Evolutionary conservation across 2,113 vertebrate species (phyloP).

Genomic region (Sylvilagus bachmani): DNA sequence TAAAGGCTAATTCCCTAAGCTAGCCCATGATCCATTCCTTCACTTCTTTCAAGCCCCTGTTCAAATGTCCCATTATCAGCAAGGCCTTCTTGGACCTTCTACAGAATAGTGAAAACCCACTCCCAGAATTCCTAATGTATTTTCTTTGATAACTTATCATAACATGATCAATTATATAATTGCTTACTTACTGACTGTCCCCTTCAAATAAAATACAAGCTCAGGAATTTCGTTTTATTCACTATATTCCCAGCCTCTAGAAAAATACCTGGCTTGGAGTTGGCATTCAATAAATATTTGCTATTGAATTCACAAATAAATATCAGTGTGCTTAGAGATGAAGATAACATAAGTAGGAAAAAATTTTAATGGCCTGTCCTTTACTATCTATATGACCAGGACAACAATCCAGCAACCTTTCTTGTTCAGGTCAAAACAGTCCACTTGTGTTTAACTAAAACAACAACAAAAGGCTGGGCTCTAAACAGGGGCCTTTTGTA

Average conservation of each 20-base stretch:
- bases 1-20: conserved; percentile 36
- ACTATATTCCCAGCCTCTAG: background rate
- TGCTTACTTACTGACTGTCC: conserved; percentile 20
- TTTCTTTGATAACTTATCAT: conserved; percentile 27
- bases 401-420: conserved; percentile 27
- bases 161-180: background rate
- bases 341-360: conserved; percentile 49
- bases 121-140: background rate
- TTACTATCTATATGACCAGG: conserved; percentile 41
- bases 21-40: background rate
- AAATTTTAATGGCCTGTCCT: background rate
- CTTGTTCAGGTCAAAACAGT: background rate
- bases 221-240: conserved; percentile 1
- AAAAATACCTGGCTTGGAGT: conserved; percentile 12
- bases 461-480: conserved; percentile 50
- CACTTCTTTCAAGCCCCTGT: conserved; percentile 35
- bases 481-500: background rate
- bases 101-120: background rate
- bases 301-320: conserved; percentile 53
- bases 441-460: conserved; percentile 47
- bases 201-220: background rate
- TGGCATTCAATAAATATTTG: background rate
- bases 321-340: background rate
- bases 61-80: background rate
- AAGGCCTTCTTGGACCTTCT: background rate